A percentile compares a stretch with the other conserved stretches of the same genome.
Evolutionary conservation across 2,797 vertebrate species (phyloP).

Genomic region (Prunella strophiata): DNA sequence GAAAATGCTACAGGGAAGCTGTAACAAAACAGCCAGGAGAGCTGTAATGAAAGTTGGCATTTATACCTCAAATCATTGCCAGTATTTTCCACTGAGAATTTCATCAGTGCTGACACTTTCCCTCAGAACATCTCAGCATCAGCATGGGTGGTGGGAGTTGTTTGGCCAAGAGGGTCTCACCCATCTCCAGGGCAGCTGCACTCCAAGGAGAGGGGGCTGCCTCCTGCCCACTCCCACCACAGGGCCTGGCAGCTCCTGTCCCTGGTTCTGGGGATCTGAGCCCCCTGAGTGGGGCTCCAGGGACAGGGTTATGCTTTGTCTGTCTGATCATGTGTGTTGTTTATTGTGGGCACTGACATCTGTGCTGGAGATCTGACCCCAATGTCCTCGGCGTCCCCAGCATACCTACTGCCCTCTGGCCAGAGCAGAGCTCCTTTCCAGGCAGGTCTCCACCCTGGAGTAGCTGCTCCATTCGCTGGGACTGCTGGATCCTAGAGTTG

Average conservation of each 20-base stretch:
- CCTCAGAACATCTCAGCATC: background rate
- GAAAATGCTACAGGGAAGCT: background rate
- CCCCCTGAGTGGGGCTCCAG: background rate
- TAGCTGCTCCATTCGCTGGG: background rate
- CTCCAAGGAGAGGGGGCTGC: fast-evolving
- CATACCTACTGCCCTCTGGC: background rate
- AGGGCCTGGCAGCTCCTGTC: background rate
- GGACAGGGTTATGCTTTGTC: fast-evolving
- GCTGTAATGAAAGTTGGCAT: background rate
- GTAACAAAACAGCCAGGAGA: background rate
- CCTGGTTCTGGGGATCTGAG: background rate
- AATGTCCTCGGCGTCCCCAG: fast-evolving
- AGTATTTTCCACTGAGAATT: background rate
- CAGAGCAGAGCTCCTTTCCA: background rate
- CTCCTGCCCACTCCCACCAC: background rate
- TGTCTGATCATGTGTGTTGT: fast-evolving
- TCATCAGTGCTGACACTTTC: background rate
- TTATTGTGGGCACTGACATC: background rate
- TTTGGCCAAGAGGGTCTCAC: background rate
- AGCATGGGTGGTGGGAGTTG: background rate
- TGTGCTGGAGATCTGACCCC: fast-evolving
- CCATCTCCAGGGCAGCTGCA: background rate
- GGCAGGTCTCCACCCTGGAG: background rate
- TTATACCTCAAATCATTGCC: background rate
- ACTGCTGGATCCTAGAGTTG: background rate